Evolutionary conservation across 2,113 vertebrate species (phyloP).

Genomic region (Malurus melanocephalus): DNA sequence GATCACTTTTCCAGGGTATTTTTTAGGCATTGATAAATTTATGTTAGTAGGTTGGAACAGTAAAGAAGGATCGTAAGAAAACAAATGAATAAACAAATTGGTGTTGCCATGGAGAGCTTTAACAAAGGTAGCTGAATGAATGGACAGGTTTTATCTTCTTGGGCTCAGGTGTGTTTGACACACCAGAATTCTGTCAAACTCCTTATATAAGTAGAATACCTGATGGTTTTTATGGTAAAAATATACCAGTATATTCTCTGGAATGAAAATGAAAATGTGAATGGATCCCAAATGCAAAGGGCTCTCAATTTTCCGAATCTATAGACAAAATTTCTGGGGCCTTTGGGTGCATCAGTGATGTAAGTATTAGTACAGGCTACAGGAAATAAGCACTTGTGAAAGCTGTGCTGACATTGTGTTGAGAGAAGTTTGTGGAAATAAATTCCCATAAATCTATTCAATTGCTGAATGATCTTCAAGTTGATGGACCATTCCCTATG

Average conservation of each 20-base stretch:
- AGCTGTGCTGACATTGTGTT: neutral
- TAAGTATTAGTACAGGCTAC: neutral
- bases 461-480: neutral
- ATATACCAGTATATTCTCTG: neutral
- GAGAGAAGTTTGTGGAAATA: neutral
- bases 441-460: neutral
- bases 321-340: neutral
- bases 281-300: neutral
- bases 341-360: neutral
- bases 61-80: neutral
- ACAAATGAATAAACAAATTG: neutral
- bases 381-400: neutral
- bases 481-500: neutral
- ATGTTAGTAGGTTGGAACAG: neutral
- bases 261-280: neutral
- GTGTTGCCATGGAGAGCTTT: neutral
- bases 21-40: neutral
- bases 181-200: neutral
- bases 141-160: neutral
- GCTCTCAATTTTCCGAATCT: neutral
- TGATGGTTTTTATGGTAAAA: neutral
- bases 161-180: neutral
- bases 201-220: neutral
- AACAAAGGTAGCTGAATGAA: neutral
- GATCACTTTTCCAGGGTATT: neutral